Evolutionary conservation across 2,888 invertebrate genomes (phyloP).

Genomic region (Lampropteryx suffumata): DNA sequence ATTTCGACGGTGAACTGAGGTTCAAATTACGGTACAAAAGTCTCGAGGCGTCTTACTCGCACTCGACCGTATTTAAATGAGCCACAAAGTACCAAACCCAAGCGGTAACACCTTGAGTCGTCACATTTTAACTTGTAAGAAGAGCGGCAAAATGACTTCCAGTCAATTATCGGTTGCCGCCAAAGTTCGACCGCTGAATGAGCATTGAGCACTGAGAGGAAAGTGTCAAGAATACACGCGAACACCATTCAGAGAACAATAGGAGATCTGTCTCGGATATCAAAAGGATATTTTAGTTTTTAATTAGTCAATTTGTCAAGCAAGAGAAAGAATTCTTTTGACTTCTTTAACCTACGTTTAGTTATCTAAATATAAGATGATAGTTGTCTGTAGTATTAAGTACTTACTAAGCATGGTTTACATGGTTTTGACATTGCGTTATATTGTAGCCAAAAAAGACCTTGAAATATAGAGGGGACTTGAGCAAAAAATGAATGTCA

Average conservation of each 20-base stretch:
- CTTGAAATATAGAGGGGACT: constrained; percentile 18
- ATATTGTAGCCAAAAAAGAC: background rate
- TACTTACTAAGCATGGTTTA: too few species aligned
- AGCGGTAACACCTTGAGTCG: background rate
- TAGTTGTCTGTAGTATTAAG: background rate
- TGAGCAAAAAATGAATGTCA: constrained; percentile 30
- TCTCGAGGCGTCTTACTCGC: too few species aligned
- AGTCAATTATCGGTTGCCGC: background rate
- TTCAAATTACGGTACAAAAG: too few species aligned
- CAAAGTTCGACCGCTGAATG: constrained; percentile 8
- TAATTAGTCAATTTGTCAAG: constrained; percentile 33
- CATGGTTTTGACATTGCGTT: background rate
- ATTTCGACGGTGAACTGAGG: too few species aligned
- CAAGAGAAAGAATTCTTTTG: too few species aligned
- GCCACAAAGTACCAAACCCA: too few species aligned
- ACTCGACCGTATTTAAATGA: too few species aligned
- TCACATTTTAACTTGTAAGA: background rate
- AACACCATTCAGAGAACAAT: constrained; percentile 43
- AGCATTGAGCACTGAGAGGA: constrained; percentile 22
- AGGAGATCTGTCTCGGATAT: constrained; percentile 31
- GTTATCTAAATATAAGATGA: background rate
- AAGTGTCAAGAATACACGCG: constrained; percentile 41
- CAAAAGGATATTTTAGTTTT: constrained; percentile 25
- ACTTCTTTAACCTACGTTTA: too few species aligned
- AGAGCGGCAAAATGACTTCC: background rate